Percentiles rank a stretch among this genome's conserved stretches.
These are phyloP conservation scores for Orgyia antiqua DNA, from an alignment of 2,888 invertebrate species.

Conservation along the genomic window DNA sequence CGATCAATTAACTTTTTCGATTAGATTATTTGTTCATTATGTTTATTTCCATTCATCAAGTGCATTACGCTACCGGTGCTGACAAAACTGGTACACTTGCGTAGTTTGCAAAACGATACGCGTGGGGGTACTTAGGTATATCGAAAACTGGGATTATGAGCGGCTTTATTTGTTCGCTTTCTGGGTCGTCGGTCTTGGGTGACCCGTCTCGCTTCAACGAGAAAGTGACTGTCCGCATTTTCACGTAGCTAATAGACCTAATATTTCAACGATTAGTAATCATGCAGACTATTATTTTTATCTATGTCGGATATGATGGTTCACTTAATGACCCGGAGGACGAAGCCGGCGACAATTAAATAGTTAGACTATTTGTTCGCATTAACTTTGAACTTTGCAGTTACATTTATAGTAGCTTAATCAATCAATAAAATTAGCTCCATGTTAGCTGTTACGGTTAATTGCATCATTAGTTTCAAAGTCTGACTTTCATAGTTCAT, in stretches of 20 bases:
- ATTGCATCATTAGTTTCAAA: constrained; percentile 25
- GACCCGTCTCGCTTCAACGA: constrained; percentile 46
- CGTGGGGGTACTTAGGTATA: constrained; percentile 35
- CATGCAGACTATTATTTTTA: not conserved
- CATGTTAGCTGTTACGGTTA: constrained; percentile 2
- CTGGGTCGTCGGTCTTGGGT: constrained; percentile 62
- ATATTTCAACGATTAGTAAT: constrained; percentile 2
- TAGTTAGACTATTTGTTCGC: too few species aligned
- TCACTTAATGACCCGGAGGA: too few species aligned
- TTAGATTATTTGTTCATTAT: too few species aligned
- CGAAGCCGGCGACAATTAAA: too few species aligned
- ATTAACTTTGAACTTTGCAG: too few species aligned
- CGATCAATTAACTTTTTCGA: too few species aligned
- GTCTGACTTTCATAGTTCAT: constrained; percentile 52
- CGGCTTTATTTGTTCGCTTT: constrained; percentile 44
- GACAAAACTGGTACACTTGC: constrained; percentile 33
- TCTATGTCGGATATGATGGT: not conserved
- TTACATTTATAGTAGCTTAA: constrained; percentile 7
- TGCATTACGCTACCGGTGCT: constrained; percentile 17
- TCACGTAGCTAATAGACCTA: constrained; percentile 5
- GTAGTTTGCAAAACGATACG: constrained; percentile 29
- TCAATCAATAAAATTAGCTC: constrained; percentile 14
- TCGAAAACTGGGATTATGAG: constrained; percentile 43
- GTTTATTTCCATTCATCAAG: too few species aligned
- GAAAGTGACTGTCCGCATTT: constrained; percentile 29